phyloP scores from a whole-genome alignment of 2,113 vertebrate genomes.

The Physeter macrocephalus region DNA sequence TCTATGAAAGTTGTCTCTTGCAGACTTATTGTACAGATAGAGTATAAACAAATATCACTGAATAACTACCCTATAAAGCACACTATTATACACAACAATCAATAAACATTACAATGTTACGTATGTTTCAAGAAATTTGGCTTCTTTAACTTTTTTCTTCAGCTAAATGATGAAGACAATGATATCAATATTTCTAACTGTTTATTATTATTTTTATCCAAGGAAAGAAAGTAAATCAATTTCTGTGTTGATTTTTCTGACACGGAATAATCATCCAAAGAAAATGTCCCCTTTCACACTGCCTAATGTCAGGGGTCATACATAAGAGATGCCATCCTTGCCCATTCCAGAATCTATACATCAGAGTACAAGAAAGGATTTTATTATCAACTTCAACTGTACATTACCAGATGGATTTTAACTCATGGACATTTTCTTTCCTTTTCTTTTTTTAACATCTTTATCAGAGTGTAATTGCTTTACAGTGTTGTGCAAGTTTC shows the following conservation, averaged over 20 bases:
- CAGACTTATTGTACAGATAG: background rate
- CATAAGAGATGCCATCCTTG: conserved; percentile 56
- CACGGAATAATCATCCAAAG: background rate
- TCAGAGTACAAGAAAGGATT: conserved; percentile 63
- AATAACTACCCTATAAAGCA: fast-evolving
- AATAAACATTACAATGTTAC: background rate
- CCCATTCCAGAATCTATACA: conserved; percentile 60
- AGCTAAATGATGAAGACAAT: background rate
- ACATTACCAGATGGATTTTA: conserved; percentile 58
- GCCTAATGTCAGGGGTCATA: background rate
- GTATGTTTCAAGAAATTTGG: background rate
- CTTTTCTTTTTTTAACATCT: too few species aligned
- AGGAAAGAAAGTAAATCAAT: background rate
- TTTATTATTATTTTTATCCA: background rate
- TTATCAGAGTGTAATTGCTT: too few species aligned
- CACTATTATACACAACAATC: background rate
- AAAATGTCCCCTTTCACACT: background rate
- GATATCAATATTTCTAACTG: background rate
- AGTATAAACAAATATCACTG: background rate
- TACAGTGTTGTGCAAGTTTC: too few species aligned
- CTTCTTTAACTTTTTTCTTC: background rate
- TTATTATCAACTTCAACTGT: conserved; percentile 57
- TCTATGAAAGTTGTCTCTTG: background rate
- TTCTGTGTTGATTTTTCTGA: background rate
- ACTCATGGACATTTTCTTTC: conserved; percentile 4